Conservation (phyloP, 2,113 vertebrate genomes). For the Microtus ochrogaster region DNA sequence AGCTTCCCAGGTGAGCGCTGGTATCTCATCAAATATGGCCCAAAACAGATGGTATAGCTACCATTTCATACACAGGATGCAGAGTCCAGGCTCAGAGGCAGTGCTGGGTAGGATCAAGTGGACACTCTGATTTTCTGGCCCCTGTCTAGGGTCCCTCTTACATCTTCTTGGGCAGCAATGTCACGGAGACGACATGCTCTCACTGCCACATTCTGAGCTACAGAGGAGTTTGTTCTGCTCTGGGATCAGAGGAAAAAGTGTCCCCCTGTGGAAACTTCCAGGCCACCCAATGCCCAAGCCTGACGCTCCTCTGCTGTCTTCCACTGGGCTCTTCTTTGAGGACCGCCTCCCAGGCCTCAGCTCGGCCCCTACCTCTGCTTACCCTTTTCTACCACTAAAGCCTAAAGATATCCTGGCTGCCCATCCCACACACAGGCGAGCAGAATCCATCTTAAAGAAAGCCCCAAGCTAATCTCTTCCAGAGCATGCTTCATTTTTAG, state of each 20-base stretch:
- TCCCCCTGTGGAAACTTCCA: not conserved
- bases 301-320: too few relatives aligned
- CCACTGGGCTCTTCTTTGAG: not conserved
- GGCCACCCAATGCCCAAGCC: not conserved
- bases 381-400: not conserved
- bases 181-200: not conserved
- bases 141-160: not conserved
- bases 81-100: not conserved
- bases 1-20: not conserved
- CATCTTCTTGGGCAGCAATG: not conserved
- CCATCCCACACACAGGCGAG: not conserved
- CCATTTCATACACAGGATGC: not conserved
- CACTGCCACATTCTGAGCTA: not conserved
- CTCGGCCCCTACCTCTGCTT: not conserved
- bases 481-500: constrained; percentile 68
- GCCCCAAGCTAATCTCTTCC: not conserved
- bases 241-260: not conserved
- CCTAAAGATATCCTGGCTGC: not conserved
- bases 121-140: not conserved
- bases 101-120: not conserved
- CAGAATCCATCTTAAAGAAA: not conserved
- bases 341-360: not conserved
- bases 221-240: not conserved
- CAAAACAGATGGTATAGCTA: not conserved
- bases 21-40: not conserved